Conservation (phyloP, 1,140 invertebrate genomes). For the Zelostemma sp. region DNA sequence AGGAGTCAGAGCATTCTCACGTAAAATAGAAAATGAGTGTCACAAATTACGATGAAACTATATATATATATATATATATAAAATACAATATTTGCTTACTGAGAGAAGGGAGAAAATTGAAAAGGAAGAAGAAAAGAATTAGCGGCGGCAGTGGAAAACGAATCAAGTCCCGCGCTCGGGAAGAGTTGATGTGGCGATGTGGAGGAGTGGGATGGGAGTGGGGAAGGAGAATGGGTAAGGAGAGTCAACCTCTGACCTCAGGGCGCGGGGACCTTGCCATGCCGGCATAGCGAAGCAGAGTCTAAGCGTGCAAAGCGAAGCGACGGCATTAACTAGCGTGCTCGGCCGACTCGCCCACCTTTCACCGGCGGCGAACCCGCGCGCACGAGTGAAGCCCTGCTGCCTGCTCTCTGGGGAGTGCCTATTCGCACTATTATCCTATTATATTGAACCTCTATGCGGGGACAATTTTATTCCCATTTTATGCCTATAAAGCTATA, state of each 20-base stretch:
- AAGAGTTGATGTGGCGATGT: constrained; percentile 23
- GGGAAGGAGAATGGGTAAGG: constrained; percentile 60
- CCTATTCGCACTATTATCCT: constrained; percentile 63
- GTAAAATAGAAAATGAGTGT: no score
- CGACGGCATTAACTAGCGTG: constrained; percentile 63
- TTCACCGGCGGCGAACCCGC: no score
- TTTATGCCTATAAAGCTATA: constrained; percentile 1
- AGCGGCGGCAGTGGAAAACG: no score
- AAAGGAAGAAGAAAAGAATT: constrained; percentile 26
- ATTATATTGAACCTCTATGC: constrained; percentile 61
- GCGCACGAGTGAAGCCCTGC: constrained; percentile 57
- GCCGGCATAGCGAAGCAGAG: constrained; percentile 59
- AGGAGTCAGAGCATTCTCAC: no score
- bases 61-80: no score
- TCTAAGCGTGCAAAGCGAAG: constrained; percentile 40
- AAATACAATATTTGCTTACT: no score
- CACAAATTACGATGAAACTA: no score
- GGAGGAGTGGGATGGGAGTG: constrained; percentile 38
- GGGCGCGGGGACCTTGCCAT: constrained; percentile 64
- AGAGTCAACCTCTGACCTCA: constrained; percentile 67
- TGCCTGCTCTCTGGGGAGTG: constrained; percentile 46
- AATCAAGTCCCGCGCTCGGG: constrained; percentile 23
- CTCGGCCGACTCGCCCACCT: constrained; percentile 63
- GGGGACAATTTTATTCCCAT: constrained; percentile 58
- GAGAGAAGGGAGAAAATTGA: background rate